Conservation (phyloP, 2,888 invertebrate species). For the Philhelius pedissequus region DNA sequence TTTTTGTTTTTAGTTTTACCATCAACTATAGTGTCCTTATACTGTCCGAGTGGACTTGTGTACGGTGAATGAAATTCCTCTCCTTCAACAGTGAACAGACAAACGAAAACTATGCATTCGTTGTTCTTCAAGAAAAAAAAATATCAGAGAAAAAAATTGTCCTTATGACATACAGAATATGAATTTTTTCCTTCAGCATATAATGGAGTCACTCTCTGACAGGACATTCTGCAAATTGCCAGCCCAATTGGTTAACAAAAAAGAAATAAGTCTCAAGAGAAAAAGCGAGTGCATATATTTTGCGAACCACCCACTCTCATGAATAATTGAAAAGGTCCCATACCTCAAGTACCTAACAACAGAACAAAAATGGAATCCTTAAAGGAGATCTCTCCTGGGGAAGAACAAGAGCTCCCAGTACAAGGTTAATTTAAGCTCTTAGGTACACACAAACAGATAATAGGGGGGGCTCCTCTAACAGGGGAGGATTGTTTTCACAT, state of each 20-base stretch:
- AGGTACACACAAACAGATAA: constrained; percentile 8
- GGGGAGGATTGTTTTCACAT: constrained; percentile 10
- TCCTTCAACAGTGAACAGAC: background rate
- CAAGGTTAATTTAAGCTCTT: constrained; percentile 48
- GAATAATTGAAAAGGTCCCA: constrained; percentile 63
- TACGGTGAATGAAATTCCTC: background rate
- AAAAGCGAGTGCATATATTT: background rate
- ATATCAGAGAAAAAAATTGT: background rate
- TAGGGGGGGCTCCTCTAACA: no score
- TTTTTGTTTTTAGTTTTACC: background rate
- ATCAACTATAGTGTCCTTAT: background rate
- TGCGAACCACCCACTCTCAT: constrained; percentile 28
- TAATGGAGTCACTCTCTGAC: constrained; percentile 8
- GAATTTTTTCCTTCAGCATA: constrained; percentile 44
- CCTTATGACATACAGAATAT: constrained; percentile 51
- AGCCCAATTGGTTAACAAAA: constrained; percentile 29
- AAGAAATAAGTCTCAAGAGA: background rate
- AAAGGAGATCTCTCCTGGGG: constrained; percentile 7
- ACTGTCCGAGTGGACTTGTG: constrained; percentile 24
- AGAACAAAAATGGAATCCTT: background rate
- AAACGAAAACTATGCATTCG: background rate
- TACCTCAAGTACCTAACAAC: background rate
- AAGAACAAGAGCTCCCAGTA: constrained; percentile 8
- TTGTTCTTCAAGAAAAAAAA: background rate
- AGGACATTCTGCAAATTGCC: constrained; percentile 55